Conservation (phyloP, 1,140 invertebrate genomes). For the Aphidius ervi region DNA sequence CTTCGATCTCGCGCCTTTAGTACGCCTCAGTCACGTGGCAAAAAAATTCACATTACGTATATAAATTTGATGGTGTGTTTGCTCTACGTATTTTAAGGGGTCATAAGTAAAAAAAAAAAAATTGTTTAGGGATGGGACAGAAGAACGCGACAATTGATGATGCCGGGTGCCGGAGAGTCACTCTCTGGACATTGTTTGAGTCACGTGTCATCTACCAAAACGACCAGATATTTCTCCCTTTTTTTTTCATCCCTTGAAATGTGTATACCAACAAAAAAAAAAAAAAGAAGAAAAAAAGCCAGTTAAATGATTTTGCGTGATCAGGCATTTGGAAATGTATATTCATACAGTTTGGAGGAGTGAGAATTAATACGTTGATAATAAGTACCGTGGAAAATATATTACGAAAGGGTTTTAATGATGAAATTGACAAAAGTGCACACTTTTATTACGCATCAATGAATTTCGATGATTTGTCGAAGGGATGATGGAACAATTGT, state of each 20-base stretch:
- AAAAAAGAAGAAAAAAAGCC: constrained; percentile 20
- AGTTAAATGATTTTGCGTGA: constrained; percentile 54
- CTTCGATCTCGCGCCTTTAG: too few species aligned
- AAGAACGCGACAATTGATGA: constrained; percentile 46
- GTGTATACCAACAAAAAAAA: too few species aligned
- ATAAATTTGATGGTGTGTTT: constrained; percentile 41
- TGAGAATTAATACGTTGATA: constrained; percentile 1
- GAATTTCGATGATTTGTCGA: constrained; percentile 26
- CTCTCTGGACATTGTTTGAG: constrained; percentile 44
- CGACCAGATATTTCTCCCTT: constrained; percentile 23
- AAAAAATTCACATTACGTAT: neutral
- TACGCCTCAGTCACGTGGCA: neutral
- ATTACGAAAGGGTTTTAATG: constrained; percentile 32
- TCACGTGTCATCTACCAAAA: constrained; percentile 44
- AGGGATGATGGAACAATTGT: neutral
- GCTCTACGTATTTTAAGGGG: constrained; percentile 47
- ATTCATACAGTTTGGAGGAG: neutral
- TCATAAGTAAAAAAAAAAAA: constrained; percentile 8
- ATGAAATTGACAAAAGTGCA: constrained; percentile 15
- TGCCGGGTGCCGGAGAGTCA: constrained; percentile 39
- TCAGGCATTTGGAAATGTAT: constrained; percentile 30
- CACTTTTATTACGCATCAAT: constrained; percentile 35
- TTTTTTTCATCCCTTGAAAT: neutral
- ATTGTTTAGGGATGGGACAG: constrained; percentile 33
- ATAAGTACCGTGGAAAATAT: constrained; percentile 36